Base-by-base conservation (phyloP, 1,140 invertebrate genomes). In the Platyura marginata region DNA sequence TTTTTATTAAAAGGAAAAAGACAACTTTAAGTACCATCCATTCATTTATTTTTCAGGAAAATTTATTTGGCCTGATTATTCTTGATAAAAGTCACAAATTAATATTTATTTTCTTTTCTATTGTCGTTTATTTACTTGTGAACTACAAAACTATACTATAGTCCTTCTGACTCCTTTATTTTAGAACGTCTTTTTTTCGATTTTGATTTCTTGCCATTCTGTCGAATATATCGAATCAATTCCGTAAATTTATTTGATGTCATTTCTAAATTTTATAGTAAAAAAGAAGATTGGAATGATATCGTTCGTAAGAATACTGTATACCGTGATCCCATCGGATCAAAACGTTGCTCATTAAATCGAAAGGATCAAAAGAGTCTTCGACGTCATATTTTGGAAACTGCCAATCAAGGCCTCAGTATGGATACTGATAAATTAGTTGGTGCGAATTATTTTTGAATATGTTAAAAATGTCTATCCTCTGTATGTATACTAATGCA, bases 251-350 rank as follows among this genome's bases (percentile, higher is more conserved):
- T 47, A 22, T 20, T 13, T 10, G 4, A 37, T 11, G 10, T 29
- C 25, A 13, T 29, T 6, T 13, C 6, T 8, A 8, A 8, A 29
- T 29, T 29, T 29, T 29, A 15, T 15, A 72, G 67, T 44, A 74
- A 71, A 49, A 78, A 79, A 55, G 81, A 79, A 47, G 82, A 91
- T 48, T 91, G 86, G 86, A 90, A 89, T 55, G 77, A 76, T 2
- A 59, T 82, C 42, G 84, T 86, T 0, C 65, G 79, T 8, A 71
- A 77, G 47, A 82, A 74, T 46, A 81, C 77, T 0, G 51, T 71
- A 1, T 64, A 62, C 0, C 61, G 65, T 1, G 76, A 90, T 66
- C 85, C 80, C 0, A 90, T 90, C 46, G 86, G 85, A 1, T 77
- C 72, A 18, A 75, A 74, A 2, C 70, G 65, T 19, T 79, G 79